These are phyloP conservation scores for Myiozetetes cayanensis DNA, from an alignment of 2,113 vertebrate species.

Conservation along the genomic window DNA sequence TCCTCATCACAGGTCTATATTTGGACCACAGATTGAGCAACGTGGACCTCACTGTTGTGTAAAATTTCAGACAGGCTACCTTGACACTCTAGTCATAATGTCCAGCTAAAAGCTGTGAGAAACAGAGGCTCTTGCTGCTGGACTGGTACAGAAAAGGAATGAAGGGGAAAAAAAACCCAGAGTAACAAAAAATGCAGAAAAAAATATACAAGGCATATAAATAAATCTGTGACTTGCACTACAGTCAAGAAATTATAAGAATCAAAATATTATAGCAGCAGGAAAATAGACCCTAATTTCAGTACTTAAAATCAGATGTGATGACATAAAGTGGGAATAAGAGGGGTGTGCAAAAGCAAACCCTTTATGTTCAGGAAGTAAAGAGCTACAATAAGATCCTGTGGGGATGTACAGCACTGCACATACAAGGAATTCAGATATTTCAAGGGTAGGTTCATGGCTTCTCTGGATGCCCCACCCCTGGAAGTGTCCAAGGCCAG, in stretches of 20 bases:
- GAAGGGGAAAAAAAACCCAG: fast-evolving
- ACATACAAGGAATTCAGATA: not conserved
- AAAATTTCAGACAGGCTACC: not conserved
- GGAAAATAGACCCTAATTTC: not conserved
- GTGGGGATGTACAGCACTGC: not conserved
- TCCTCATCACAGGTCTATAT: not conserved
- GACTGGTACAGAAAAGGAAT: not conserved
- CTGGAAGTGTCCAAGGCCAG: too few species aligned
- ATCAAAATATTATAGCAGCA: not conserved
- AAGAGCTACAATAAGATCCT: not conserved
- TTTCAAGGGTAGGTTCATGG: too few species aligned
- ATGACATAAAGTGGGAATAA: not conserved
- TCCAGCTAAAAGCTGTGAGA: not conserved
- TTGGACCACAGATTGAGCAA: fast-evolving
- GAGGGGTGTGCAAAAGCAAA: not conserved
- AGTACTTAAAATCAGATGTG: not conserved
- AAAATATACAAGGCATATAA: not conserved
- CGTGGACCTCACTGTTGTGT: fast-evolving
- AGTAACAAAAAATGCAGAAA: not conserved
- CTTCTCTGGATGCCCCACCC: too few species aligned
- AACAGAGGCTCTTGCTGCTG: not conserved
- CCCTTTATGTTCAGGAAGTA: not conserved
- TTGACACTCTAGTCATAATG: not conserved
- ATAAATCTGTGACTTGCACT: not conserved
- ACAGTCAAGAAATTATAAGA: not conserved